Evolutionary conservation across 2,797 vertebrate species (phyloP), one percentile per base, ranked within the genome.

Genomic region (Gorsachius magnificus): DNA sequence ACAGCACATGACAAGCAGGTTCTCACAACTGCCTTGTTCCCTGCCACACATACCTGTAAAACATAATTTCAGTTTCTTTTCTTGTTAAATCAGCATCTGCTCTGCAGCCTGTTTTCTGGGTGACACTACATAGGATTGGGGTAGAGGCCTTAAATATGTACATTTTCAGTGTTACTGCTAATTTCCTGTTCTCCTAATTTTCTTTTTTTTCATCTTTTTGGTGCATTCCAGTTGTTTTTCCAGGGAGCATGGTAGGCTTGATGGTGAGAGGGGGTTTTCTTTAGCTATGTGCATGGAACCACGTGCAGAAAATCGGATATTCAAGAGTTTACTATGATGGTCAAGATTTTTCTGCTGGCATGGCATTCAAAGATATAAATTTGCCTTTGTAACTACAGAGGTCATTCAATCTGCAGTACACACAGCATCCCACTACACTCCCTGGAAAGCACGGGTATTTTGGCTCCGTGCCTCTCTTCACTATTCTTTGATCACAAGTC

Each of bases 251-350:
- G 41, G n/a, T 36, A 48, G 2, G 7, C 36, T 89, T 87, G 13
- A 38, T 48, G 25, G 11, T 51, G 24, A 57, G 22, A 75, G 13
- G 6, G 6, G 2, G 2, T 26, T 58, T 80, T 72, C 18, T 83
- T 65, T 63, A 66, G 64, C 51, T 61, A 1, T 50, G 11, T 36
- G 16, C 11, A 9, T 2, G 0, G 1, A 83, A 70, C 16, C 8
- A 7, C 9, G 2, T 29, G 20, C 21, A 89, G 35, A 78, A 64
- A 56, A 81, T 64, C 17, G 6, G 5, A 20, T 69, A 36, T 70
- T 87, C 16, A 29, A 28, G 38, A 48, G 9, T 46, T 91, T 14
- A 11, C 9, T 70, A 0, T 35, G 17, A 18, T 74, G 22, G 24
- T 61, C 13, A 45, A 64, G 19, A 21, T 76, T 71, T 53, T 79